Percentiles rank a stretch among this genome's conserved stretches.
Conservation (phyloP, 2,888 invertebrate genomes). For the Apodemia hepburni region DNA sequence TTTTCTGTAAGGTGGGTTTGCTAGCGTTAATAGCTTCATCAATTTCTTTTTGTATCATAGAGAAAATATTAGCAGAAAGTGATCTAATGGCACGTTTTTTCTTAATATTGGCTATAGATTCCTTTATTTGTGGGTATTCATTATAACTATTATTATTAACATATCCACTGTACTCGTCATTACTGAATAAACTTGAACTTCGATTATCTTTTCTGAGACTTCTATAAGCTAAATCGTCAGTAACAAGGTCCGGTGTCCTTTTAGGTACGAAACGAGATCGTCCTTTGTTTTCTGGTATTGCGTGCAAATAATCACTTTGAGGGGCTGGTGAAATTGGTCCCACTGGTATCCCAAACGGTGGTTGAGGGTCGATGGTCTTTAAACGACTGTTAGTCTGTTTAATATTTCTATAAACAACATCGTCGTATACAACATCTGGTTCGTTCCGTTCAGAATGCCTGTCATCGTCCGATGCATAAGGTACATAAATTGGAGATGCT, state of each 20-base stretch:
- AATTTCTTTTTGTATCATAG: slow-evolving; percentile 85
- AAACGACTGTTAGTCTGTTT: slow-evolving; percentile 87
- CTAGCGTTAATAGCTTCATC: slow-evolving; percentile 78
- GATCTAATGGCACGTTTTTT: slow-evolving; percentile 91
- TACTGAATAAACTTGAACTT: slow-evolving; percentile 73
- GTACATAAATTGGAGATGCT: slow-evolving; percentile 83
- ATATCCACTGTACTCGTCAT: slow-evolving; percentile 68
- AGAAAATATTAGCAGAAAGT: slow-evolving; percentile 91
- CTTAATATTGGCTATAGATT: slow-evolving; percentile 70
- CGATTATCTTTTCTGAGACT: slow-evolving; percentile 90
- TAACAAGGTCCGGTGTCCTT: slow-evolving; percentile 89
- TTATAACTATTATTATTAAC: slow-evolving; percentile 67
- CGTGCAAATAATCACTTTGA: slow-evolving; percentile 91
- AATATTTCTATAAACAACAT: slow-evolving; percentile 90
- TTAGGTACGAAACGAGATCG: slow-evolving; percentile 83
- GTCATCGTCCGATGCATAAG: slow-evolving; percentile 69
- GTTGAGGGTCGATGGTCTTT: slow-evolving; percentile 89
- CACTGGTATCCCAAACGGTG: slow-evolving; percentile 94
- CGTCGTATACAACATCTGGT: slow-evolving; percentile 91
- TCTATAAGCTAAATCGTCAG: slow-evolving; percentile 93
- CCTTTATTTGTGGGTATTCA: slow-evolving; percentile 58
- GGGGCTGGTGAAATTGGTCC: slow-evolving; percentile 91
- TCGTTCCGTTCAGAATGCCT: slow-evolving; percentile 83
- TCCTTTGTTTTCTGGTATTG: slow-evolving; percentile 81
- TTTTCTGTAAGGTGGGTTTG: slow-evolving; percentile 77